Evolutionary conservation across 2,797 vertebrate species (phyloP).

Genomic region (Hafferia zeledoni): DNA sequence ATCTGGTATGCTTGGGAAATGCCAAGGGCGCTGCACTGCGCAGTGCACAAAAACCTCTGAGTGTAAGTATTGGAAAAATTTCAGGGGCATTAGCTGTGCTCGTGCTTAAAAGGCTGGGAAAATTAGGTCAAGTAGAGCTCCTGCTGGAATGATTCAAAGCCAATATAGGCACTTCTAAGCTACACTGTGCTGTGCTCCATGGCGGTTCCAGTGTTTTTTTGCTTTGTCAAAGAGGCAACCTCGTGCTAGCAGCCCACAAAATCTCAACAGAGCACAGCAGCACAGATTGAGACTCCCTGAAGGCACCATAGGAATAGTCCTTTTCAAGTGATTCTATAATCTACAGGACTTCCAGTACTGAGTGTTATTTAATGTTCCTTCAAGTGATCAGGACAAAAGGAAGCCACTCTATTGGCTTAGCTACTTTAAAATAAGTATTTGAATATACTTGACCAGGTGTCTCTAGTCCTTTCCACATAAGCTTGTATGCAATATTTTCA

Average conservation of each 20-base stretch:
- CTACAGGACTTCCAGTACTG: neutral
- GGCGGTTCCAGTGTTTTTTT: neutral
- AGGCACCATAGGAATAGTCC: neutral
- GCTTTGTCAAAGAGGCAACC: neutral
- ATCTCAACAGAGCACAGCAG: neutral
- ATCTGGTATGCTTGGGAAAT: neutral
- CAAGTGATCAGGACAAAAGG: neutral
- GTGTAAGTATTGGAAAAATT: constrained; percentile 15
- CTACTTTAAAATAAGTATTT: neutral
- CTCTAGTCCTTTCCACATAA: neutral
- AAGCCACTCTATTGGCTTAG: neutral
- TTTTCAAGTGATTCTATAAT: neutral
- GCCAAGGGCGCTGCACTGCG: neutral
- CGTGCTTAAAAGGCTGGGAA: neutral
- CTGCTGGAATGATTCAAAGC: neutral
- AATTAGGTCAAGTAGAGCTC: constrained; percentile 35
- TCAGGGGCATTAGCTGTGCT: constrained; percentile 14
- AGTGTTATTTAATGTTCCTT: neutral
- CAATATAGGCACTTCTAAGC: neutral
- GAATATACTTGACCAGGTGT: neutral
- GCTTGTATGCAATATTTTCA: neutral
- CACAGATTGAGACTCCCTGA: neutral
- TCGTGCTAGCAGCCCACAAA: neutral
- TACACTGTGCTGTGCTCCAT: neutral
- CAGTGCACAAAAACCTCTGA: neutral